phyloP scores from a whole-genome alignment of 2,888 invertebrate genomes.

The Thalpophila matura region DNA sequence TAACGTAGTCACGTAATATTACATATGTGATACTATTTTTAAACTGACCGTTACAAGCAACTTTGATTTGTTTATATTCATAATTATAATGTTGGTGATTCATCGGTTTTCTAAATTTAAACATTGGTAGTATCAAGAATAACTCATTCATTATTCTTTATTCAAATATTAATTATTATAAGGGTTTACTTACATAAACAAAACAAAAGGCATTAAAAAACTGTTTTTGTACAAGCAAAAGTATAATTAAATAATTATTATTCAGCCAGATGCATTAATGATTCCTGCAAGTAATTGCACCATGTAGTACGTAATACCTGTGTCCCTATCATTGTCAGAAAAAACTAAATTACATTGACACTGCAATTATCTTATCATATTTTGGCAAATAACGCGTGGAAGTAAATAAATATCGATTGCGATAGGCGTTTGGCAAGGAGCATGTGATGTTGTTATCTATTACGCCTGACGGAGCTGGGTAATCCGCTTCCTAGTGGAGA shows the following conservation, averaged over 20 bases:
- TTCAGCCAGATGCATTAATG: background rate
- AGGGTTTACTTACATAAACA: too few relatives aligned
- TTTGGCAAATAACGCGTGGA: slow-evolving; percentile 64
- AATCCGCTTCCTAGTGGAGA: slow-evolving; percentile 79
- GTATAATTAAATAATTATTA: background rate
- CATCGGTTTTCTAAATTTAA: slow-evolving; percentile 50
- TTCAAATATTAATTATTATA: background rate
- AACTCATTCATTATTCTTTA: slow-evolving; percentile 6
- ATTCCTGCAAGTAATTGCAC: background rate
- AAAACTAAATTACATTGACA: slow-evolving; percentile 55
- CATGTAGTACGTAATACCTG: slow-evolving; percentile 8
- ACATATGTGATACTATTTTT: slow-evolving; percentile 37
- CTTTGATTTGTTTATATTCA: slow-evolving; percentile 45
- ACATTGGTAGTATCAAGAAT: slow-evolving; percentile 4
- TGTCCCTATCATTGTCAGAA: slow-evolving; percentile 36
- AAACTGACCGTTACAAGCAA: slow-evolving; percentile 42
- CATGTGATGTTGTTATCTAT: slow-evolving; percentile 74
- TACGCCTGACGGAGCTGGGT: slow-evolving; percentile 73
- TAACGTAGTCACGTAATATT: slow-evolving; percentile 28
- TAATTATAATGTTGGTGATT: slow-evolving; percentile 41
- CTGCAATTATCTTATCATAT: slow-evolving; percentile 63
- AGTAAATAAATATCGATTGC: slow-evolving; percentile 65
- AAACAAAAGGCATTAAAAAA: too few relatives aligned
- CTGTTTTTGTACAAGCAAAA: background rate
- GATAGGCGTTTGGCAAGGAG: slow-evolving; percentile 65